A percentile compares a stretch with the other conserved stretches of the same genome.
Conservation (phyloP, 1,140 invertebrate species). For the Leptoteleia sp. region DNA sequence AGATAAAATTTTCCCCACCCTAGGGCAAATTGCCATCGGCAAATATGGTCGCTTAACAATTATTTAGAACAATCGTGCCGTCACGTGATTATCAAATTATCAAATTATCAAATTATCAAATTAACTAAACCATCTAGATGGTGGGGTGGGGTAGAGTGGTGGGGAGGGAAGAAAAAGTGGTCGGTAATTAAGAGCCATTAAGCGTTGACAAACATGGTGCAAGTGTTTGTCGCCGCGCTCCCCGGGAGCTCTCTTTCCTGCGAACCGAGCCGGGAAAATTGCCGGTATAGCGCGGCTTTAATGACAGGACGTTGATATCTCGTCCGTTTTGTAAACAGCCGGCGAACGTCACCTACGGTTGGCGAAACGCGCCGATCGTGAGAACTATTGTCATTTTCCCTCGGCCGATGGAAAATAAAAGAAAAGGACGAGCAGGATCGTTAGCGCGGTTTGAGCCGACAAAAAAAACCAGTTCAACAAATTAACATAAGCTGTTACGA, state of each 20-base stretch:
- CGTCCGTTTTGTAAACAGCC: constrained; percentile 58
- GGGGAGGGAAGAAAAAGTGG: constrained; percentile 12
- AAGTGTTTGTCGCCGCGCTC: constrained; percentile 45
- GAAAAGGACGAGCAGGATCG: constrained; percentile 19
- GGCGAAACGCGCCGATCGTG: constrained; percentile 51
- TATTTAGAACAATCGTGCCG: constrained; percentile 37
- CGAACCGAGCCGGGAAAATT: constrained; percentile 53
- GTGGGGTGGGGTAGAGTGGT: too few relatives aligned
- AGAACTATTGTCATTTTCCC: constrained; percentile 61
- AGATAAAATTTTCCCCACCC: constrained; percentile 20
- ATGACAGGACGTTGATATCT: constrained; percentile 64
- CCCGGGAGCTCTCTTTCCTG: constrained; percentile 36
- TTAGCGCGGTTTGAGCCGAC: too few relatives aligned
- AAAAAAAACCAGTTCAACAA: too few relatives aligned
- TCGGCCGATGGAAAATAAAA: constrained; percentile 22
- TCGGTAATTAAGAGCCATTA: constrained; percentile 51
- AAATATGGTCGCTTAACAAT: constrained; percentile 37
- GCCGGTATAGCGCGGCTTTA: constrained; percentile 32
- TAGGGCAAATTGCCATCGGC: constrained; percentile 12
- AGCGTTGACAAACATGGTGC: constrained; percentile 49
- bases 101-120: constrained; percentile 57
- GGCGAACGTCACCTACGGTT: constrained; percentile 45
- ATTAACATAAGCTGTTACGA: constrained; percentile 9
- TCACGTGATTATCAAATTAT: too few relatives aligned
- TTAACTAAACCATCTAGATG: constrained; percentile 45